Conservation (phyloP, 2,797 vertebrate genomes). For the Distichodus sexfasciatus region DNA sequence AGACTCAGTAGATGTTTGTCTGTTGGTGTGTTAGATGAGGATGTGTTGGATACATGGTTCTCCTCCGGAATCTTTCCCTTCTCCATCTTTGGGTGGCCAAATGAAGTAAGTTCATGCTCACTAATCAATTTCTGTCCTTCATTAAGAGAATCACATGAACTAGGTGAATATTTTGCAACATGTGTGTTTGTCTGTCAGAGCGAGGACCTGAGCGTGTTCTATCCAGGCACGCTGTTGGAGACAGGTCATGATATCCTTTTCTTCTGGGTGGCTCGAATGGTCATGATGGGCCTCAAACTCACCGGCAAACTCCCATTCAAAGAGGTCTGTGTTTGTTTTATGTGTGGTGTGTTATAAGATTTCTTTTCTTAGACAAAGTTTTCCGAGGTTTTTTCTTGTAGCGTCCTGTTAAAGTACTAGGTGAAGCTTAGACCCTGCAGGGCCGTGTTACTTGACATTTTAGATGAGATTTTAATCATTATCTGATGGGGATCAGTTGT, state of each 20-base stretch:
- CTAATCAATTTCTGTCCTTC: neutral
- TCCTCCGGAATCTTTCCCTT: slow-evolving; percentile 92
- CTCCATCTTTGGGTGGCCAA: slow-evolving; percentile 92
- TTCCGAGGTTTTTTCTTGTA: too few species aligned
- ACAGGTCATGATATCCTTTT: slow-evolving; percentile 93
- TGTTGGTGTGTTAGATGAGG: slow-evolving; percentile 77
- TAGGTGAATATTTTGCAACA: neutral
- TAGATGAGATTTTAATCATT: too few species aligned
- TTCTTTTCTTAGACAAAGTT: too few species aligned
- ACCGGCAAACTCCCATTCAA: slow-evolving; percentile 87
- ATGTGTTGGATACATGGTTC: slow-evolving; percentile 94
- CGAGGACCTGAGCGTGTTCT: slow-evolving; percentile 86
- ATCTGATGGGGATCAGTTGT: too few species aligned
- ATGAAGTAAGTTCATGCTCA: slow-evolving; percentile 64
- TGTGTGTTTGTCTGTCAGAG: slow-evolving; percentile 60
- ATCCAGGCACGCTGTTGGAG: slow-evolving; percentile 88
- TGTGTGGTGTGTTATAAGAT: neutral
- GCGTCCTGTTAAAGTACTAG: too few species aligned
- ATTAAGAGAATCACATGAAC: neutral
- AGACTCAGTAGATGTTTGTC: neutral
- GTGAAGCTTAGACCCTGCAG: too few species aligned
- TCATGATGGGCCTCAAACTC: slow-evolving; percentile 90
- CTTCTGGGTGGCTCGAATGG: slow-evolving; percentile 96
- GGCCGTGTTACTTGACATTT: too few species aligned
- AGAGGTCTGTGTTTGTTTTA: slow-evolving; percentile 72